Conservation (phyloP, 2,113 vertebrate species). For the Montifringilla adamsi region DNA sequence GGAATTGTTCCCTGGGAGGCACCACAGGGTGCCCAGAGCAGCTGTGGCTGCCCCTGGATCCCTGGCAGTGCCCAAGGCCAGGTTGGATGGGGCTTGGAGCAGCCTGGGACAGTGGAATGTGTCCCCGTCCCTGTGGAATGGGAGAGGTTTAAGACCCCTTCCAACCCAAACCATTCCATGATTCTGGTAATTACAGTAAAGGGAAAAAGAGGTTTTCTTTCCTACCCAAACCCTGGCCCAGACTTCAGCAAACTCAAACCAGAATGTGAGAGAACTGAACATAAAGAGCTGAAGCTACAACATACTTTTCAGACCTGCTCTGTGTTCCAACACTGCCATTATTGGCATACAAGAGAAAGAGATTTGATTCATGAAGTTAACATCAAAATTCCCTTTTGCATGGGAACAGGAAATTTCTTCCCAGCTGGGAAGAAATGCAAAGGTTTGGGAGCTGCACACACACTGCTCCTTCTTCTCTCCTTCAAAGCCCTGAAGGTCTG, state of each 20-base stretch:
- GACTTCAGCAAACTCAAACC: neutral
- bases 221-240: neutral
- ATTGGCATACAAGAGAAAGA: neutral
- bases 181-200: neutral
- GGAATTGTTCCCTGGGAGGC: neutral
- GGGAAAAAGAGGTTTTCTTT: neutral
- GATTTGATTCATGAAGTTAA: neutral
- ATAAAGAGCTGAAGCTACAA: neutral
- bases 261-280: neutral
- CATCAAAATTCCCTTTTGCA: neutral
- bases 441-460: neutral
- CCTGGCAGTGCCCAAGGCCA: neutral
- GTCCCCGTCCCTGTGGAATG: neutral
- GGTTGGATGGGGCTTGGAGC: neutral
- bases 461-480: neutral
- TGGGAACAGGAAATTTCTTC: too few relatives aligned
- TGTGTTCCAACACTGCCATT: neutral
- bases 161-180: neutral
- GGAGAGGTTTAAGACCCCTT: neutral
- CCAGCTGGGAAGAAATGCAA: neutral
- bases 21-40: neutral
- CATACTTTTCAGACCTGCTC: fast-evolving
- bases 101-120: neutral
- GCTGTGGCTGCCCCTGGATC: neutral
- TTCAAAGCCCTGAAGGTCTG: neutral